These are phyloP conservation scores for Drosophila micromelanica DNA, from an alignment of 1,140 invertebrate genomes.

Conservation along the genomic window DNA sequence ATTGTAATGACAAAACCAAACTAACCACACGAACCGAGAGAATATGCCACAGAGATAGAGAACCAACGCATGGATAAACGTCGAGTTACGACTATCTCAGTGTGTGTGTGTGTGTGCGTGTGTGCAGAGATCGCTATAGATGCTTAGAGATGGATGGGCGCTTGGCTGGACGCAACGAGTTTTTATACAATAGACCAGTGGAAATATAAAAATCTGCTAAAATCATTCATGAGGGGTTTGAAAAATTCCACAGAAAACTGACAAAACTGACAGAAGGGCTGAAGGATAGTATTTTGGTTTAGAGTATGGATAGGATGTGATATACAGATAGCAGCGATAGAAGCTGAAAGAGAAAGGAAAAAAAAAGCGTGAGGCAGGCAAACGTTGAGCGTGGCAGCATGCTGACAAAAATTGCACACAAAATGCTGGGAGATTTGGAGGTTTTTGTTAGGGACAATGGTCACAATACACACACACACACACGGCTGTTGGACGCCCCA, in stretches of 20 bases:
- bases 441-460: conserved; percentile 66
- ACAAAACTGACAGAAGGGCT: conserved; percentile 62
- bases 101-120: conserved; percentile 8
- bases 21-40: conserved; percentile 64
- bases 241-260: conserved; percentile 71
- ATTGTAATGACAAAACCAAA: conserved; percentile 82
- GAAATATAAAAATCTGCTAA: conserved; percentile 75
- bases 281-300: conserved; percentile 21
- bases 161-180: conserved; percentile 58
- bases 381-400: conserved; percentile 58
- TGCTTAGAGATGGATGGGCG: conserved; percentile 67
- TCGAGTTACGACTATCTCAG: background rate
- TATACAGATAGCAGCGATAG: conserved; percentile 2
- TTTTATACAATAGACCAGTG: conserved; percentile 56
- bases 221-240: conserved; percentile 71
- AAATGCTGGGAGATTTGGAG: conserved; percentile 49
- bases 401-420: conserved; percentile 80
- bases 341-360: conserved; percentile 14
- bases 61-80: conserved; percentile 36
- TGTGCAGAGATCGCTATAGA: conserved; percentile 46
- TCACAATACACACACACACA: conserved; percentile 38
- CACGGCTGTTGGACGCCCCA: conserved; percentile 34
- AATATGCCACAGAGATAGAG: conserved; percentile 33
- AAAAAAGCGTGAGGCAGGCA: conserved; percentile 4
- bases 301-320: background rate